Base-by-base conservation (phyloP, 2,113 vertebrate species). In the Lonchura striata region DNA sequence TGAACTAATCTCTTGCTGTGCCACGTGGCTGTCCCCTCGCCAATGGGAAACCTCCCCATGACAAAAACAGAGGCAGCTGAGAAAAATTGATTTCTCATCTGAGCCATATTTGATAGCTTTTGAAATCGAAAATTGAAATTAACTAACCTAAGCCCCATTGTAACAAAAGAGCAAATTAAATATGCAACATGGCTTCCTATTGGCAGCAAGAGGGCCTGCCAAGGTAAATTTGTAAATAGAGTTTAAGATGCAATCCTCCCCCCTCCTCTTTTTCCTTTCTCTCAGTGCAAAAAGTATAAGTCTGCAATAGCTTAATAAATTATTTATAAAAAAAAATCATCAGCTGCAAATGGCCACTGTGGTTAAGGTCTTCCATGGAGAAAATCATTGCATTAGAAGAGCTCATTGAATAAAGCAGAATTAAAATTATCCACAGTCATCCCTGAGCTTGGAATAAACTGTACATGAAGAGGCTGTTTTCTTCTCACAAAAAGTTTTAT, bases 61-160 rank as follows among this genome's bases (percentile, higher is more conserved):
- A 99, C 98, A 99, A 99, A 98, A 99, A 99, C 99, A 98, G 97
- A 99, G 98, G 99, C 99, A 99, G 99, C 99, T 99, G 99, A 99
- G 99, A 99, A 99, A 98, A 99, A 99, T 99, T 99, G 99, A 99
- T 99, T 99, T 99, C 98, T 99, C 99, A 99, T 99, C 99, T 99
- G 98, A 99, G 99, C 98, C 98, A 98, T 99, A 99, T 99, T 99
- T 99, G 99, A 99, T 99, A 99, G 99, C 99, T 99, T 99, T 99
- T 99, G 99, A 99, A 99, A 99, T 99, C 99, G 99, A 99, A 99
- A 99, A 99, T 99, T 99, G 98, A 99, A 99, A 99, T 99, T 98
- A 99, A 99, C 99, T 99, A 99, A 99, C 99, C 99, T 99, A 98
- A 98, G 99, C 98, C 99, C 99, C 74, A 12, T 98, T 97, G 98